Base-by-base conservation (phyloP, 1,140 invertebrate species). In the Dufourea novaeangliae region DNA sequence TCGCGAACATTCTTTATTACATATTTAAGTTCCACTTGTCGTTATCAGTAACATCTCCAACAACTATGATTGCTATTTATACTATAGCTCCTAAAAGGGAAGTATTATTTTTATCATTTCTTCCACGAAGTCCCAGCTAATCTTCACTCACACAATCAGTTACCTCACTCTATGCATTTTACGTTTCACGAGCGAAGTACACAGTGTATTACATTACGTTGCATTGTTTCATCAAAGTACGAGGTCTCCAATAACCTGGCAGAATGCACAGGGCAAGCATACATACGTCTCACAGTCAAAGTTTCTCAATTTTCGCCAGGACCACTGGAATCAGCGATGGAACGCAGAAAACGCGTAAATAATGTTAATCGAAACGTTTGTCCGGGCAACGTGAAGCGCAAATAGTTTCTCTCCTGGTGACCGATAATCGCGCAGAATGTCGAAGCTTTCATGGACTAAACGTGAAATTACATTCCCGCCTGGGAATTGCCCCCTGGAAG, bases 341-440 rank as follows among this genome's bases (percentile, higher is more conserved):
- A 64, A 32, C 27, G 22, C 37, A 17, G 29, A 82, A 81, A 73
- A 81, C 59, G 63, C 46, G 72, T 80, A 80, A 82, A 78, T 78
- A 82, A 82, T 73, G 54, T 82, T 82, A 73, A 82, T 81, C 67
- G 68, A 69, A 78, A 72, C 70, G 50, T 37, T 82, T 74, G 37
- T 41, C 78, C 68, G 59, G 50, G 39, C 72, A 22, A 44, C n/a
- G 32, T n/a, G 70, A 73, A 68, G 32, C 73, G 66, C 54, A 68
- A 82, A 83, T 82, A 82, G 62, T 78, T 83, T 66, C 63, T 63
- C 39, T 34, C 22, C 27, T 74, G 75, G 54, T 62, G 63, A 50
- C 34, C 39, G 56, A 61, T 68, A 68, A 78, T 73, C 74, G 54
- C 66, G 44, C 44, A 50, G 37, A 78, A 52, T 52, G 64, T 61